Evolutionary conservation across 2,797 vertebrate genomes (phyloP), one percentile per base, ranked within the genome.

Genomic region (Odontamblyopus lacepedii): DNA sequence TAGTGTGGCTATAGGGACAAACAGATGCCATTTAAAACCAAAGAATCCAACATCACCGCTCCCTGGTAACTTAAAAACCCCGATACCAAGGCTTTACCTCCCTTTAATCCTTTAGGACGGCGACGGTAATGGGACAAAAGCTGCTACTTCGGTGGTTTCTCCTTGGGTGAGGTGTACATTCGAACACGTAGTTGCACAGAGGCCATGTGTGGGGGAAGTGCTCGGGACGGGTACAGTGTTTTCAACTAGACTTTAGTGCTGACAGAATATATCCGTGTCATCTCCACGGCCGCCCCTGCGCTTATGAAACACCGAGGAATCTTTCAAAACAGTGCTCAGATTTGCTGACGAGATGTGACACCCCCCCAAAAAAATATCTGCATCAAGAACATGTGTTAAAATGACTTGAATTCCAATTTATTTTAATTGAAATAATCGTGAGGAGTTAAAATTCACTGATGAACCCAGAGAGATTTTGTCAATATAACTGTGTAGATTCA

Each of bases 171-270:
- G 56, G 30, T 86, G 89, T 92, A 93, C 92, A 94, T 94, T 94
- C 91, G 79, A 85, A 85, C 84, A 91, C 80, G 76, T 84, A 88
- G 74, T 84, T 63, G 79, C 88, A 87, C 78, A 88, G 86, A 74
- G 88, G 69, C 79, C 79, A 83, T 81, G 84, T 82, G 83, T 81
- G 70, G 82, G 85, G 85, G 92, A 93, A 92, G 93, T 94, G 92
- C 91, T 91, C 88, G 82, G 88, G 88, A 90, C 81, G 78, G 77
- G 76, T 90, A 85, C 85, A 89, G 90, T 86, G 78, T 88, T 70
- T 85, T 89, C 86, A 84, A 92, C 82, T 80, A 73, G 71, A 84
- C 59, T 59, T 81, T 85, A 92, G 91, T 92, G 91, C 85, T 88
- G 87, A 88, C 85, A 79, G 70, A 67, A 87, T 84, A 78, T 73